Percentiles rank a stretch among this genome's conserved stretches.
These are phyloP conservation scores for Camponotus pennsylvanicus DNA, from an alignment of 1,140 invertebrate genomes.

Conservation along the genomic window DNA sequence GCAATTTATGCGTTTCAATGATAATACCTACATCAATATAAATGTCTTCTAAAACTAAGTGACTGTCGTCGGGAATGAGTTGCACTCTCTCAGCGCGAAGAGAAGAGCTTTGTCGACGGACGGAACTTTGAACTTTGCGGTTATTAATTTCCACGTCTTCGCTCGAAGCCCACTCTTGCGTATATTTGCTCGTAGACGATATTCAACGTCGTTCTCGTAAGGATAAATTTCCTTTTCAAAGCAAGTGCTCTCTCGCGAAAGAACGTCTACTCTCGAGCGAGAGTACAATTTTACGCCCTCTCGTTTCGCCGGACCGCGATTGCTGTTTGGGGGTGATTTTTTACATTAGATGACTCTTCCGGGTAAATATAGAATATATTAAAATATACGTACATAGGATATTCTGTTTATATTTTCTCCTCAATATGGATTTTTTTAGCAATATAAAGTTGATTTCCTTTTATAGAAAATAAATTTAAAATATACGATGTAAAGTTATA, in stretches of 20 bases:
- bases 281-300: conserved; percentile 47
- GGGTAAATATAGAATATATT: background rate
- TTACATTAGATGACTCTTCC: background rate
- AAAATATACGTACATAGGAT: background rate
- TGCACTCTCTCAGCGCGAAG: background rate
- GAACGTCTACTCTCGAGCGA: conserved; percentile 14
- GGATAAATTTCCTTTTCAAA: conserved; percentile 66
- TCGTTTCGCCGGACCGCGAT: conserved; percentile 23
- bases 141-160: conserved; percentile 58
- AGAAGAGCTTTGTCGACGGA: conserved; percentile 34
- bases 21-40: conserved; percentile 36
- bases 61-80: conserved; percentile 31
- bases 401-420: background rate
- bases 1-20: background rate
- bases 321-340: conserved; percentile 37
- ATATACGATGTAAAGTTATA: background rate
- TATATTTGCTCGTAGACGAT: conserved; percentile 53
- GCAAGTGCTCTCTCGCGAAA: conserved; percentile 59
- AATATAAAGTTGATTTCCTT: background rate
- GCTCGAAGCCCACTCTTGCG: conserved; percentile 27
- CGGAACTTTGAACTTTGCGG: conserved; percentile 53
- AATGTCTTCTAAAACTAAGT: conserved; percentile 40
- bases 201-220: conserved; percentile 37
- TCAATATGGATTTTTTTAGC: background rate
- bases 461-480: background rate